Base-by-base conservation (phyloP, 2,888 invertebrate genomes). In the Brachyptera risi region DNA sequence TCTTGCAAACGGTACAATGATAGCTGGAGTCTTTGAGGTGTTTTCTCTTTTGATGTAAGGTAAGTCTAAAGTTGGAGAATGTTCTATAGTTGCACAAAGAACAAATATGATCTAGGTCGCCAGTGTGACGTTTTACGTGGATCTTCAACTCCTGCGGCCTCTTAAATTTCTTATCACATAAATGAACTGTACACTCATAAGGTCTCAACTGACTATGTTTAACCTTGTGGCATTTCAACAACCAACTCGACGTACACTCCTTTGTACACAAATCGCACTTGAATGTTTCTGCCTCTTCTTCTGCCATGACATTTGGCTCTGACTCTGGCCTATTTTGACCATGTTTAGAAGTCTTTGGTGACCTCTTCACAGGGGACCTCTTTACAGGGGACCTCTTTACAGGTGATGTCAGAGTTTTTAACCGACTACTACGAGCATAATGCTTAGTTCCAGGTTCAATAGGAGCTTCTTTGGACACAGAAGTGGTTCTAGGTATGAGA, bases 221-320 rank as follows among this genome's bases (percentile, higher is more conserved):
- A 47, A 83, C 77, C 82, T 83, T 81, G 61, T 83, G 83, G 44
- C 82, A 74, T 0, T 82, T 82, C 73, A 83, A 77, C 1, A 82
- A 81, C 49, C 82, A 37, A 19, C 68, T 63, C 44, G 69, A 68
- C 15, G 66, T 59, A 31, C 65, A 63, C 19, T 64, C 60, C 50
- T 67, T 67, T 2, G 62, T 63, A 59, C 67, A 66, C 7, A 63
- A 19, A 40, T 61, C 59, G 47, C 64, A 64, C 15, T 59, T 61
- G 37, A 61, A 61, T 24, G n/a, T n/a, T n/a, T n/a, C n/a, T n/a
- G n/a, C n/a, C n/a, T n/a, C n/a, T n/a, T n/a, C n/a, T n/a, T n/a
- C n/a, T n/a, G n/a, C n/a, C n/a, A n/a, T n/a, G n/a, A n/a, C n/a
- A n/a, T n/a, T n/a, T n/a, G n/a, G n/a, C n/a, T n/a, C n/a, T n/a